phyloP scores from a whole-genome alignment of 2,113 vertebrate species.

The Alethe castanea region DNA sequence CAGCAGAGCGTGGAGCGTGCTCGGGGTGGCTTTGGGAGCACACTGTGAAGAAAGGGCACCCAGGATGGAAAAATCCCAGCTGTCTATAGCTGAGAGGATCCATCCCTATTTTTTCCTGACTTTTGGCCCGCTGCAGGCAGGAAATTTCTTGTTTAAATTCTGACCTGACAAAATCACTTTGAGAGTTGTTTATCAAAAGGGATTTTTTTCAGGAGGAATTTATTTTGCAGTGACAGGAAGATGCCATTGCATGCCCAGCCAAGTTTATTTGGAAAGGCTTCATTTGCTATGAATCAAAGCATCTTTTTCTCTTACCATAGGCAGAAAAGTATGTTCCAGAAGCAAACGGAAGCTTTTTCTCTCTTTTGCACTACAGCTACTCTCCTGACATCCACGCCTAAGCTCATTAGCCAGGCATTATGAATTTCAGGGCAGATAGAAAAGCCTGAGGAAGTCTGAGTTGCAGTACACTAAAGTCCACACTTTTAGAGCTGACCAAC shows the following conservation, averaged over 20 bases:
- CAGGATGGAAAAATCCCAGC: background rate
- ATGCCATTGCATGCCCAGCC: background rate
- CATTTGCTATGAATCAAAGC: background rate
- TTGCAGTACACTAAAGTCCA: background rate
- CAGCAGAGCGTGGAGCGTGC: background rate
- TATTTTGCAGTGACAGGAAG: conserved; percentile 17
- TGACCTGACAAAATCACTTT: background rate
- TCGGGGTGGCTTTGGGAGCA: background rate
- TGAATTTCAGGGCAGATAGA: background rate
- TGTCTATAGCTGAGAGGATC: background rate
- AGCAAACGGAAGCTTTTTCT: background rate
- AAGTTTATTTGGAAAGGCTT: conserved; percentile 6
- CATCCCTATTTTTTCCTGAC: background rate
- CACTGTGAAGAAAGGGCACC: background rate
- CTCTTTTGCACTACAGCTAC: background rate
- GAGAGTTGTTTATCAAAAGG: background rate
- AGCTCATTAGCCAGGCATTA: background rate
- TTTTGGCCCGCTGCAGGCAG: background rate
- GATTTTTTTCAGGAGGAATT: background rate
- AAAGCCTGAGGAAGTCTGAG: background rate
- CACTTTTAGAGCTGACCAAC: background rate
- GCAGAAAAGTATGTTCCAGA: background rate
- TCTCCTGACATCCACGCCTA: background rate
- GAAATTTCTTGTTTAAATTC: conserved; percentile 16
- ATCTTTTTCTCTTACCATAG: background rate